Conservation (phyloP, 2,888 invertebrate genomes). For the Tachina lurida region DNA sequence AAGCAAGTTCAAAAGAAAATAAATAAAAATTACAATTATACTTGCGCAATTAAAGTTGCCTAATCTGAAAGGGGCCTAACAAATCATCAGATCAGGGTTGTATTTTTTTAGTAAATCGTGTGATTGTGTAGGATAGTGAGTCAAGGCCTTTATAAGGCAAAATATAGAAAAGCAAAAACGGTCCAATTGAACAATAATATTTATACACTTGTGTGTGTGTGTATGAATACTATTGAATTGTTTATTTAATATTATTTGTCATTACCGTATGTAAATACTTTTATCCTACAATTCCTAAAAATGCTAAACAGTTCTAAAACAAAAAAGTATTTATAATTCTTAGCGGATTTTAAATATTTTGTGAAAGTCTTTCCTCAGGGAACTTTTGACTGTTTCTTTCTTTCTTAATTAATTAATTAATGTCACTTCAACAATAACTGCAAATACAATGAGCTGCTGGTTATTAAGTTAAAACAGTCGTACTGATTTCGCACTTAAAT, state of each 20-base stretch:
- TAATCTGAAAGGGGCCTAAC: too few species aligned
- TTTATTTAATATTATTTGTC: background rate
- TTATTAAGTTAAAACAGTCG: slow-evolving; percentile 53
- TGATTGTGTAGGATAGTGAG: too few species aligned
- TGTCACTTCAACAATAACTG: slow-evolving; percentile 43
- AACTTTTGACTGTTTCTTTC: background rate
- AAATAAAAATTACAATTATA: too few species aligned
- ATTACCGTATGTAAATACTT: background rate
- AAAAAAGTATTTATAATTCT: slow-evolving; percentile 34
- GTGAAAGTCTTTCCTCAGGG: slow-evolving; percentile 50
- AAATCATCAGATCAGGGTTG: too few species aligned
- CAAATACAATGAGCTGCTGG: slow-evolving; percentile 11
- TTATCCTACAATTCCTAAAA: background rate
- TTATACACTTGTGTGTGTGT: background rate
- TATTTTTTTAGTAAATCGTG: too few species aligned
- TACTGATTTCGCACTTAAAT: slow-evolving; percentile 56
- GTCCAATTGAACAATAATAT: background rate
- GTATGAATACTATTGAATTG: background rate
- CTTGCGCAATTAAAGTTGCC: too few species aligned
- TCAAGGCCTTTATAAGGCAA: too few species aligned
- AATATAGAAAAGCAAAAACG: too few species aligned
- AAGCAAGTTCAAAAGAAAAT: too few species aligned
- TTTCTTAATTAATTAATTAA: slow-evolving; percentile 59
- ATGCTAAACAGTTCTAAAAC: slow-evolving; percentile 21
- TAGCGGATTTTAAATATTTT: slow-evolving; percentile 43